These are phyloP conservation scores for Sminthurides aquaticus DNA, from an alignment of 2,888 invertebrate species.

Conservation along the genomic window DNA sequence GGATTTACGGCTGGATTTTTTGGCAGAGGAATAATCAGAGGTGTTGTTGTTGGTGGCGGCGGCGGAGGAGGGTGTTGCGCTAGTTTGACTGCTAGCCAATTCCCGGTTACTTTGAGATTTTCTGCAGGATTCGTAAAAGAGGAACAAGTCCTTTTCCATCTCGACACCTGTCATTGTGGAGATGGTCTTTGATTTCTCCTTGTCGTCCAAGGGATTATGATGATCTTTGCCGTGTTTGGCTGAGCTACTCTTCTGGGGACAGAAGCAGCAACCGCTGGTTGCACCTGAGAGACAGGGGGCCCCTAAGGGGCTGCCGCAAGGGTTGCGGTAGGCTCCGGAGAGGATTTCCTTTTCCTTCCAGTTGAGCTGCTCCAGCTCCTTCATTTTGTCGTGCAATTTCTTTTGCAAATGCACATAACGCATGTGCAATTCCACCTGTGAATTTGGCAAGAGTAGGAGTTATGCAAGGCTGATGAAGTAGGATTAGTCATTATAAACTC, in stretches of 20 bases:
- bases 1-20: neutral
- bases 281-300: conserved; percentile 35
- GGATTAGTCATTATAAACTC: too few relatives aligned
- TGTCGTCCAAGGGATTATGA: conserved; percentile 26
- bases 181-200: conserved; percentile 39
- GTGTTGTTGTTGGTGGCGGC: neutral
- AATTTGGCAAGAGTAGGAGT: neutral
- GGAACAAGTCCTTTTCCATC: conserved; percentile 18
- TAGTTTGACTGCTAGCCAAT: conserved; percentile 15
- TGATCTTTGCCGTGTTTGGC: neutral
- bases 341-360: conserved; percentile 69
- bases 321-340: conserved; percentile 41
- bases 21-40: neutral
- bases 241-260: conserved; percentile 23
- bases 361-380: conserved; percentile 72
- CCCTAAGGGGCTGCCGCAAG: conserved; percentile 25
- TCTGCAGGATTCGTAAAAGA: conserved; percentile 38
- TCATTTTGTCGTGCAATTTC: conserved; percentile 72
- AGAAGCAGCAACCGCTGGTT: conserved; percentile 40
- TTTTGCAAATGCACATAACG: conserved; percentile 83
- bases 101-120: conserved; percentile 42
- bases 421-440: conserved; percentile 77
- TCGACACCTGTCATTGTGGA: conserved; percentile 26
- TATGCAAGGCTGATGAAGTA: neutral
- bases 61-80: neutral